A percentile compares a stretch with the other conserved stretches of the same genome.
Evolutionary conservation across 2,797 vertebrate genomes (phyloP).

Genomic region (Huso huso): DNA sequence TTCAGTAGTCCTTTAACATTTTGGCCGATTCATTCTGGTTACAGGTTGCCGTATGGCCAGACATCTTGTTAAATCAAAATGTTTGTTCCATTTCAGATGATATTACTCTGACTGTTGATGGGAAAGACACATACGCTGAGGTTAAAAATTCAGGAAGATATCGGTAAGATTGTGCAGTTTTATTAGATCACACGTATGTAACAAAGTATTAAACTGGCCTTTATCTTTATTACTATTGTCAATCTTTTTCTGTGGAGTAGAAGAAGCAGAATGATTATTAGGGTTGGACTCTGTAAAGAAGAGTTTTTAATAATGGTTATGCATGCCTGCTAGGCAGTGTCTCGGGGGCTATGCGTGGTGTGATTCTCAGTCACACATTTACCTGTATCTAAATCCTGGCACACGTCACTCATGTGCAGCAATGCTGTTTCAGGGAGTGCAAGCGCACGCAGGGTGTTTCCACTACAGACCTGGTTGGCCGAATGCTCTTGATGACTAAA

Average conservation of each 20-base stretch:
- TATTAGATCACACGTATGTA: background rate
- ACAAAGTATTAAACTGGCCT: background rate
- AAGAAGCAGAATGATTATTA: background rate
- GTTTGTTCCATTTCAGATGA: conserved; percentile 65
- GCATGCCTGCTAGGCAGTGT: too few relatives aligned
- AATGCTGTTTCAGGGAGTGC: conserved; percentile 72
- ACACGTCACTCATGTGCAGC: background rate
- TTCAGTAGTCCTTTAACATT: too few relatives aligned
- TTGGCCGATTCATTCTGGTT: too few relatives aligned
- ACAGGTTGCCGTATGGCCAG: too few relatives aligned
- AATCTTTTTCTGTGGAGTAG: background rate
- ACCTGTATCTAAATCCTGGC: too few relatives aligned
- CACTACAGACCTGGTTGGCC: conserved; percentile 91
- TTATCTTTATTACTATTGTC: background rate
- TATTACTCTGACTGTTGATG: conserved; percentile 86
- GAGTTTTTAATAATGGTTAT: too few relatives aligned
- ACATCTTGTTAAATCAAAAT: too few relatives aligned
- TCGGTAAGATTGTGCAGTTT: conserved; percentile 56
- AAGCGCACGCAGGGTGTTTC: conserved; percentile 93
- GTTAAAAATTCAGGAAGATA: conserved; percentile 88
- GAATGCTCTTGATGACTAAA: conserved; percentile 95
- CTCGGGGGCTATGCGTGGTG: too few relatives aligned
- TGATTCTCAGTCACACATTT: too few relatives aligned
- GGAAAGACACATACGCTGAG: conserved; percentile 89
- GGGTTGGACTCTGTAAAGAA: too few relatives aligned